phyloP scores from a whole-genome alignment of 2,888 invertebrate species.

The Meghimatium bilineatum region DNA sequence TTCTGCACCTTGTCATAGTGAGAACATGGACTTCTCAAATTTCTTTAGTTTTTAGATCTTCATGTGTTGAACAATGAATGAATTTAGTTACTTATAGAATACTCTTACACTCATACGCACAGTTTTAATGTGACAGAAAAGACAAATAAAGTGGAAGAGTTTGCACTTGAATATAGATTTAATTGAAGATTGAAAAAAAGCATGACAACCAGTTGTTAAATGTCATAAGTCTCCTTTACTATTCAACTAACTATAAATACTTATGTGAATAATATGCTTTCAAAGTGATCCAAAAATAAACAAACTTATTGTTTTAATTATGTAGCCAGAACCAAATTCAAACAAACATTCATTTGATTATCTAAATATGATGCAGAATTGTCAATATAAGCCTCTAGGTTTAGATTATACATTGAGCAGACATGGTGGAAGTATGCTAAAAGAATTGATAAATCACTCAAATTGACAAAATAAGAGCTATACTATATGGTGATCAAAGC shows the following conservation, averaged over 20 bases:
- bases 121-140: conserved; percentile 3
- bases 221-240: not conserved
- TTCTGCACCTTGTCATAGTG: no score
- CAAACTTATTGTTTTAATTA: not conserved
- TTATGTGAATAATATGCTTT: conserved; percentile 43
- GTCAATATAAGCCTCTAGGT: not conserved
- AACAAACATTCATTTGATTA: not conserved
- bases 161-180: conserved; percentile 59
- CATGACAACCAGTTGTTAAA: conserved; percentile 55
- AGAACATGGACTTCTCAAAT: no score
- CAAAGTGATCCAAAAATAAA: conserved; percentile 51
- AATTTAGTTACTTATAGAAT: not conserved
- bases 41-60: no score
- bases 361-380: not conserved
- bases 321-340: not conserved
- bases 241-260: conserved; percentile 40
- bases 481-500: not conserved
- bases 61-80: no score
- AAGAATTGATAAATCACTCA: not conserved
- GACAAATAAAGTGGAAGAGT: conserved; percentile 16
- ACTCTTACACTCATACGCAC: conserved; percentile 81
- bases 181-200: conserved; percentile 59
- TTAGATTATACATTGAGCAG: not conserved
- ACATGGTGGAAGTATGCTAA: not conserved
- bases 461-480: not conserved